Evolutionary conservation across 2,888 invertebrate genomes (phyloP).

Genomic region (Tenthredo scrophulariae): DNA sequence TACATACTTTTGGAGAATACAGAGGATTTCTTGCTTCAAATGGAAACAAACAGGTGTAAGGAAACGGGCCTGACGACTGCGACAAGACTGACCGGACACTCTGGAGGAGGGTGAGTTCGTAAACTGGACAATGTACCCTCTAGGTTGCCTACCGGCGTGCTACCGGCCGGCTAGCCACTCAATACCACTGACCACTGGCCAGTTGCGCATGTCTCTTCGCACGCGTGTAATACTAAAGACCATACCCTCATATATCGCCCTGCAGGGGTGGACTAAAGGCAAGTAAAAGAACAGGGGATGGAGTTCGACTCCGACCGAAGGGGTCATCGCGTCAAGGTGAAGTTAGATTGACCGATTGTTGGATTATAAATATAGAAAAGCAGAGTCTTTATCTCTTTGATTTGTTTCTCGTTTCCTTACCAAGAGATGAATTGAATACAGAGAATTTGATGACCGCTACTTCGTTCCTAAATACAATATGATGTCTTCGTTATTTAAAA

Average conservation of each 20-base stretch:
- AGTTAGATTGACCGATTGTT: conserved; percentile 53
- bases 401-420: conserved; percentile 50
- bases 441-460: not conserved
- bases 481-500: not conserved
- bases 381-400: conserved; percentile 42
- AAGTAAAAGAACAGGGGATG: conserved; percentile 4
- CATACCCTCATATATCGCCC: conserved; percentile 9
- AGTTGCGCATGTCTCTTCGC: conserved; percentile 71
- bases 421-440: not conserved
- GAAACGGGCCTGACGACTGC: conserved; percentile 27
- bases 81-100: conserved; percentile 36
- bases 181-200: conserved; percentile 74
- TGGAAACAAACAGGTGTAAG: conserved; percentile 24
- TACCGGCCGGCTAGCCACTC: conserved; percentile 69
- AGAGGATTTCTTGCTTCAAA: not conserved
- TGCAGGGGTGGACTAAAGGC: conserved; percentile 20
- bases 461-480: not conserved
- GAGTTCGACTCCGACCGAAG: conserved; percentile 38
- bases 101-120: conserved; percentile 29
- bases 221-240: conserved; percentile 29
- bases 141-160: conserved; percentile 44
- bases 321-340: conserved; percentile 66
- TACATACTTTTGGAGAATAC: conserved; percentile 24
- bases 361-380: not conserved
- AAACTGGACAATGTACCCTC: conserved; percentile 29